Conservation (phyloP, 2,888 invertebrate species). For the Suillia variegata region DNA sequence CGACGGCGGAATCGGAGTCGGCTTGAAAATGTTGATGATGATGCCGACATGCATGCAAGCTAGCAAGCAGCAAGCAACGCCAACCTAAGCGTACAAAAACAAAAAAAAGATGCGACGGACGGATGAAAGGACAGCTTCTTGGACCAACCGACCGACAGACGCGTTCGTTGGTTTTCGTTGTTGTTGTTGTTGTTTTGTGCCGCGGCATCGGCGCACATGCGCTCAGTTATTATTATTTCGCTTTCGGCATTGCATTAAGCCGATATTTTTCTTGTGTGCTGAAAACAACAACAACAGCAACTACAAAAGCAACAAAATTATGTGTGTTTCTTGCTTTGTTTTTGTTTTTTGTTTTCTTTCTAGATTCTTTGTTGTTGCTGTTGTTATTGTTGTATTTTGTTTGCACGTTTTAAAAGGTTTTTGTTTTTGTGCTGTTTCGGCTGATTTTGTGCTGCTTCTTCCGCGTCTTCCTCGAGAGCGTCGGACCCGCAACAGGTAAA, state of each 20-base stretch:
- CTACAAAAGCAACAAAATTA: too few species aligned
- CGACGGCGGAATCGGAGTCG: too few species aligned
- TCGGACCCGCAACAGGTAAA: conserved; percentile 5
- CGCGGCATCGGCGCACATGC: conserved; percentile 25
- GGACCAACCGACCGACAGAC: conserved; percentile 11
- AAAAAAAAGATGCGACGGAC: conserved; percentile 2
- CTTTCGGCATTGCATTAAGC: conserved; percentile 23
- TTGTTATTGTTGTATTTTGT: conserved; percentile 8
- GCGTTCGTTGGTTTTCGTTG: not conserved
- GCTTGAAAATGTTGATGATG: conserved; percentile 1
- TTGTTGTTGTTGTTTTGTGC: not conserved
- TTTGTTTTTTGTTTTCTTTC: conserved; percentile 13
- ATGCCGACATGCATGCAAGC: conserved; percentile 18
- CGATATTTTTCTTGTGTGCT: too few species aligned
- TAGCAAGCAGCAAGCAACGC: too few species aligned
- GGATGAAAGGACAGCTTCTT: conserved; percentile 15
- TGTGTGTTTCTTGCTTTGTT: too few species aligned
- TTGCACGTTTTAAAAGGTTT: conserved; percentile 43
- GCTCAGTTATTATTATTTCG: conserved; percentile 27
- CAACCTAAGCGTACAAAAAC: conserved; percentile 8
- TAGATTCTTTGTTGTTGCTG: conserved; percentile 15
- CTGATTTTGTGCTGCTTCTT: not conserved
- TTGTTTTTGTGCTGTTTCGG: conserved; percentile 27
- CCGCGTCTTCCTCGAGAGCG: not conserved
- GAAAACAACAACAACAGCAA: too few species aligned